Evolutionary conservation across 1,140 invertebrate species (phyloP), one percentile per base, ranked within the genome.

Genomic region (Idris sp.): DNA sequence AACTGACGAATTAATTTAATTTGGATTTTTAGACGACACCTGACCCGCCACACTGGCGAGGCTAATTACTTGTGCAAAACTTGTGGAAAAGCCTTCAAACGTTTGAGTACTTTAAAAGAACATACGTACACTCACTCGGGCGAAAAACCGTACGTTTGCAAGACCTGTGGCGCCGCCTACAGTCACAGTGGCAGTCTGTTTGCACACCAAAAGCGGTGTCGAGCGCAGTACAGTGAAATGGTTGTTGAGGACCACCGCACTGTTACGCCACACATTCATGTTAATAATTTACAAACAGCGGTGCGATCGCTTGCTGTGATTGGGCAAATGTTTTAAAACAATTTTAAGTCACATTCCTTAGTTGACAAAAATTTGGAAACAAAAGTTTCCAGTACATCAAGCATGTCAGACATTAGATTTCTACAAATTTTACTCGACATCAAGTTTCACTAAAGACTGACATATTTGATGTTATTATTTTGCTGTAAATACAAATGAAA

Each of bases 51-150:
- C 68, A 89, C 88, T 0, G 91, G 91, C 1, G 88, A 89, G 26
- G 90, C 89, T 36, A 90, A 89, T 14, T 88, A 89, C 62, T 83
- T 89, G 1, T 93, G 92, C 58, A 88, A 88, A 26, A 88, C 89
- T 0, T 93, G 92, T 54, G 90, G 90, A 1, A 91, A 90, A 77
- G 91, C 91, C 0, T 93, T 92, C 76, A 91, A 91, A 28, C 86
- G 91, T 41, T 87, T 88, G 1, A 89, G 89, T 36, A 91, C 92
- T 22, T 83, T 81, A 80, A 87, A 81, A 76, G 89, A 89, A 51
- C 90, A 90, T 67, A 89, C 89, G 53, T 85, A 89, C 15, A 90
- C 89, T 3, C 89, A 90, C 68, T 89, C 89, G 1, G 89, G 89
- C 4, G 89, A 90, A 77, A 90, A 89, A 58, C 89, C 89, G 2